Evolutionary conservation across 2,797 vertebrate species (phyloP), one percentile per base, ranked within the genome.

Genomic region (Aldrovandia affinis): DNA sequence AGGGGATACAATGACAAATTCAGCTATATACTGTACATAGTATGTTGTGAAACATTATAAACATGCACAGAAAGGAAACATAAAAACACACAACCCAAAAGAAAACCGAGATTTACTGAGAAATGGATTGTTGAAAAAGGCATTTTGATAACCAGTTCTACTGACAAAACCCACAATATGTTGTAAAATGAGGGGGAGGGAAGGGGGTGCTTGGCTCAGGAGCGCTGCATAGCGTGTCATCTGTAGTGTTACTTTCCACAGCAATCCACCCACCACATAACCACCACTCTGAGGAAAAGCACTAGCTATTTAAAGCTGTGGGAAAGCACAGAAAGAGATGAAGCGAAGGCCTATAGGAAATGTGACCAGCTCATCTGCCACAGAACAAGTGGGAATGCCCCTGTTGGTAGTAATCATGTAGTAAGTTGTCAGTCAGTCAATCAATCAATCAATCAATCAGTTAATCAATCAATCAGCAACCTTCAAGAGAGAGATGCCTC

Each of bases 191-290:
- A 39, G 36, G 5, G 33, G 68, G 68, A 22, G 36, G 36, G 36
- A 10, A 10, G 54, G 54, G 54, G 54, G 9, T 57, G 54, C 2
- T 25, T 77, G 73, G 42, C 36, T 47, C 42, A 77, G 42, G 22
- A 47, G 73, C 42, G 2, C 39, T 77, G 73, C 42, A 77, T 77
- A 22, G 47, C n/a, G 42, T 77, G 39, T 47, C 73, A 44, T 44
- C 73, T 20, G 2, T 47, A 47, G 30, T 77, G 73, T 47, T 75
- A 75, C 73, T 47, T 77, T 47, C 39, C 73, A 77, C 42, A n/a
- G 73, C 73, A 77, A 44, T 25, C 73, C 22, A 47, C 73, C 73
- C 73, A 77, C 73, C 42, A 14, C 39, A 47, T 47, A 77, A 77
- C 42, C 73, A 47, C 12, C 36, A 25, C n/a, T n/a, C 42, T 25